Percentiles rank a stretch among this genome's conserved stretches.
Evolutionary conservation across 2,113 vertebrate species (phyloP).

Genomic region (Oplegnathus fasciatus): DNA sequence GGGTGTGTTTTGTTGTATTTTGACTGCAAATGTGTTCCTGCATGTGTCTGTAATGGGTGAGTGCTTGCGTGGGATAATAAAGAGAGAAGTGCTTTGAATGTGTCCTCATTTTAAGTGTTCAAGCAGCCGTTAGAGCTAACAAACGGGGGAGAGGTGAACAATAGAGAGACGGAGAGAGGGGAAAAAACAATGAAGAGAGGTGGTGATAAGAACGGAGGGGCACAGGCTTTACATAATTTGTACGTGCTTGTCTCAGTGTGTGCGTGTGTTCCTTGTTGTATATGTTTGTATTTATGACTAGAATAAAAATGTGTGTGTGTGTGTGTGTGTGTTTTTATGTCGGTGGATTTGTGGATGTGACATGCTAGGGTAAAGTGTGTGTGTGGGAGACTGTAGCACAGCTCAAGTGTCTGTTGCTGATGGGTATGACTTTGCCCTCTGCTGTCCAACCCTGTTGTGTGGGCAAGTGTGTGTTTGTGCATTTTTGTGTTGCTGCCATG

Average conservation of each 20-base stretch:
- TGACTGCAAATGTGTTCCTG: constrained; percentile 26
- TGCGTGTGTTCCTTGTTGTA: not conserved
- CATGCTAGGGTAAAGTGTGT: constrained; percentile 40
- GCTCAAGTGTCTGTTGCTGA: constrained; percentile 65
- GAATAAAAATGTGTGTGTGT: constrained; percentile 18
- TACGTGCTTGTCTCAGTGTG: not conserved
- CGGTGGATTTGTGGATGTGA: constrained; percentile 49
- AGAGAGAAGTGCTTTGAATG: constrained; percentile 54
- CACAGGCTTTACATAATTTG: constrained; percentile 17
- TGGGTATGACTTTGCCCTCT: constrained; percentile 62
- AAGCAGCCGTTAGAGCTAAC: constrained; percentile 41
- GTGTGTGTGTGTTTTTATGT: not conserved
- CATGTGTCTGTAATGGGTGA: constrained; percentile 28
- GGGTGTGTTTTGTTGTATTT: constrained; percentile 20
- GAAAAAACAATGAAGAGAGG: not conserved
- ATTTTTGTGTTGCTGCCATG: constrained; percentile 13
- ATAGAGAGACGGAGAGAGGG: constrained; percentile 18
- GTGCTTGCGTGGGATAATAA: constrained; percentile 58
- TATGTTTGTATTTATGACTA: constrained; percentile 29
- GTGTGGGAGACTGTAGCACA: constrained; percentile 64
- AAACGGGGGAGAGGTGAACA: constrained; percentile 48
- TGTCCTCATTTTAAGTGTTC: constrained; percentile 59
- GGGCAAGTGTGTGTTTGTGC: constrained; percentile 55
- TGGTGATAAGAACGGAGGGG: constrained; percentile 4
- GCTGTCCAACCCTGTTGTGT: constrained; percentile 63